Conservation (phyloP, 2,888 invertebrate species). For the Neocrepidodera transversa region DNA sequence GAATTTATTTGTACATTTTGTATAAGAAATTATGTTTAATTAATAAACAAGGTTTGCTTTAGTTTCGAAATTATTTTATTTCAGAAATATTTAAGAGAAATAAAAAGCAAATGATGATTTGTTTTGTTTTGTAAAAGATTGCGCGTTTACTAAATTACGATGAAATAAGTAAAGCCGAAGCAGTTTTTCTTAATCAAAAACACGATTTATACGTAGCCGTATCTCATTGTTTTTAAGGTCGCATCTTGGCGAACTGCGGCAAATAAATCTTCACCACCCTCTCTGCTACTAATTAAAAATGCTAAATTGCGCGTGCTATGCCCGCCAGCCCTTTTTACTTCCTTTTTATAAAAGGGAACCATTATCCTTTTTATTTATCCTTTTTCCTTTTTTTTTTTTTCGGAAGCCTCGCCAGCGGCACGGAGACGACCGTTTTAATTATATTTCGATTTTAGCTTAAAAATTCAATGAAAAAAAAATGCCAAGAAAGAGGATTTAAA, state of each 20-base stretch:
- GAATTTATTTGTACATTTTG: too few relatives aligned
- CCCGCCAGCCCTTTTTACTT: constrained; percentile 48
- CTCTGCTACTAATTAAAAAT: constrained; percentile 58
- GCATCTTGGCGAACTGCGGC: constrained; percentile 46
- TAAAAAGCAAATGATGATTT: neutral
- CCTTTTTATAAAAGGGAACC: constrained; percentile 36
- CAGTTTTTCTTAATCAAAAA: constrained; percentile 34
- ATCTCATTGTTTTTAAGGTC: constrained; percentile 37
- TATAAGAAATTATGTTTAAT: too few relatives aligned
- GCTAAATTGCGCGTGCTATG: constrained; percentile 59
- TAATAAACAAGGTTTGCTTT: too few relatives aligned
- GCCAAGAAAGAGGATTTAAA: constrained; percentile 12
- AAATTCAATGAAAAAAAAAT: constrained; percentile 24
- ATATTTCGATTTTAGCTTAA: constrained; percentile 29
- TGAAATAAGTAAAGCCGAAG: constrained; percentile 7
- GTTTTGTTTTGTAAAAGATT: neutral
- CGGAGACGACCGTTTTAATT: constrained; percentile 28
- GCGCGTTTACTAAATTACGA: neutral
- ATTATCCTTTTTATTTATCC: constrained; percentile 38
- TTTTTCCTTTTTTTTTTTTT: constrained; percentile 32
- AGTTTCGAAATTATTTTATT: too few relatives aligned
- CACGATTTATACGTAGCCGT: constrained; percentile 35
- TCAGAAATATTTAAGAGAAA: too few relatives aligned
- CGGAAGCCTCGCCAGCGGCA: constrained; percentile 21
- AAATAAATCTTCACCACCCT: constrained; percentile 56